Base-by-base conservation (phyloP, 64 coral and sea anemone genomes). In the Hydrozoanthus tunicans region DNA sequence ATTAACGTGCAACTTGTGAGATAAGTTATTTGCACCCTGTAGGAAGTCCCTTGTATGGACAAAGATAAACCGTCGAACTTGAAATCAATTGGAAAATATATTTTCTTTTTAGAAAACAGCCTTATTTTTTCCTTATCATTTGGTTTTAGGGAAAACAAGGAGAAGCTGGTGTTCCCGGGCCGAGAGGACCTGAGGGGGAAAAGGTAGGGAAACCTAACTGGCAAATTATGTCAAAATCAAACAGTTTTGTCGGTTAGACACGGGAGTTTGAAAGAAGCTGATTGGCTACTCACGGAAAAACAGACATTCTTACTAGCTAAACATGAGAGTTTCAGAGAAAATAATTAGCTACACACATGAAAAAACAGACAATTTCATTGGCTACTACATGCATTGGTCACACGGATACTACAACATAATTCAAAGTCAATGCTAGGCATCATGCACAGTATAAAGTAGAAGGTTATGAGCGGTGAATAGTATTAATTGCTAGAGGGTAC, bases 151-250 rank as follows among this genome's bases (percentile, higher is more conserved):
- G 91, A 15, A 64, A 86, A 86, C 10, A 7, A 3, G 91, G 91
- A 53, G 27, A 73, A 3, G 26, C 56, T 76, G 91, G 91, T 58
- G 52, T 54, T 0, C 51, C 81, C 6, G 91, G 91, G 43, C 51
- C 51, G 9, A 65, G 68, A 43, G 91, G 91, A 27, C 58, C 81
- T 2, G 91, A 93, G 64, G 91, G 91, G 7, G 91, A 93, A 24
- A 93, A 90, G 75, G 89, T 90, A 90, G 23, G 56, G 14, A 1
- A 17, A 51, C 32, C 11, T 11, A 7, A 26, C 32, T 51, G 32
- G 1, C 26, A 7, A 9, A 0, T 5, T 70, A 4, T 70, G 63
- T 15, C 0, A 4, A 12, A 10, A 12, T 65, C 63, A 15, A 13
- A 12, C 11, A 7, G 57, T 55, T n/a, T 56, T 13, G 57, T 79